Evolutionary conservation across 2,888 invertebrate genomes (phyloP).

Genomic region (Lamellibrachia columna): DNA sequence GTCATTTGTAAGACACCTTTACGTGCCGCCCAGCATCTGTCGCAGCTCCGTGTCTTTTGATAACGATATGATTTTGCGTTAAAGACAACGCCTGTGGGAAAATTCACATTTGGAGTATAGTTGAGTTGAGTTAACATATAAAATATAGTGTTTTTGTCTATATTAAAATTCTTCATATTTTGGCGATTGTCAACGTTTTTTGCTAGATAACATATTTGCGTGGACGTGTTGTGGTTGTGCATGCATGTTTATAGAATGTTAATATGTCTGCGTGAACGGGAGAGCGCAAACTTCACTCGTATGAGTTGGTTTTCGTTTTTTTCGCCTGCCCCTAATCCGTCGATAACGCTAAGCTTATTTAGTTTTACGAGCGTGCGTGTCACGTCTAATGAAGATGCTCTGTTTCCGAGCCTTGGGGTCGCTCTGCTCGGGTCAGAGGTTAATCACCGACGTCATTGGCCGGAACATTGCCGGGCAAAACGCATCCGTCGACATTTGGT

Average conservation of each 20-base stretch:
- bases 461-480: conserved; percentile 10
- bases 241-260: too few relatives aligned
- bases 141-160: too few relatives aligned
- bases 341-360: background rate
- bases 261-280: background rate
- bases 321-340: background rate
- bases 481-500: background rate
- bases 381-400: conserved; percentile 11
- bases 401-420: background rate
- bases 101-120: background rate
- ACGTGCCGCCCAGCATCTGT: background rate
- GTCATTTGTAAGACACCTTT: background rate
- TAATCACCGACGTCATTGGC: background rate
- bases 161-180: too few relatives aligned
- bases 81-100: background rate
- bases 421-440: background rate
- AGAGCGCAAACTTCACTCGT: background rate
- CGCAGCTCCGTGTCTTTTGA: background rate
- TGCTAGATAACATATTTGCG: too few relatives aligned
- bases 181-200: too few relatives aligned
- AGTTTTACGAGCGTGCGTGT: background rate
- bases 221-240: too few relatives aligned
- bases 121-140: background rate
- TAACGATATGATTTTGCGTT: background rate
- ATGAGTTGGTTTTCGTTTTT: background rate